Evolutionary conservation across 2,113 vertebrate species (phyloP).

Genomic region (Rhineura floridana): DNA sequence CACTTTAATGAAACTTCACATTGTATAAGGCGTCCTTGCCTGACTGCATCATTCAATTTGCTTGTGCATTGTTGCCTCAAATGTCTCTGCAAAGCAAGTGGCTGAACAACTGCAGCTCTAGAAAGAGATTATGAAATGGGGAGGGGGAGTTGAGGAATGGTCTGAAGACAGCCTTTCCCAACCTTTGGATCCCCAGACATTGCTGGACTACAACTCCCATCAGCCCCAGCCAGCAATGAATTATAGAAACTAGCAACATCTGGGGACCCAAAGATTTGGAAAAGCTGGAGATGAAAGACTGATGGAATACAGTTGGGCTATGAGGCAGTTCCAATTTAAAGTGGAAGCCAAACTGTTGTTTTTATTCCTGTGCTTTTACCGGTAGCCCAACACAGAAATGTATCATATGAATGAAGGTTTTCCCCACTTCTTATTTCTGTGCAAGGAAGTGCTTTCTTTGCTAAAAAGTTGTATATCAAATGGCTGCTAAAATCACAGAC

Average conservation of each 20-base stretch:
- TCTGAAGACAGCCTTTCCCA: no score
- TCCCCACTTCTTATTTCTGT: no score
- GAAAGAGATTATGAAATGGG: not conserved
- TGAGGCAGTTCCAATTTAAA: not conserved
- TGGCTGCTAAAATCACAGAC: not conserved
- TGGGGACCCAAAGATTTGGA: not conserved
- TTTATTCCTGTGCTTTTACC: not conserved
- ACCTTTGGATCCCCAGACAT: no score
- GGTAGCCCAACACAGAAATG: not conserved
- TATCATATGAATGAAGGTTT: not conserved
- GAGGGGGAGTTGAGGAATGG: no score
- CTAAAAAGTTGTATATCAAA: not conserved
- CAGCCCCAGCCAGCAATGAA: no score
- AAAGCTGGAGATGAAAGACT: not conserved
- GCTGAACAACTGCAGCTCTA: not conserved
- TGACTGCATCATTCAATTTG: not conserved
- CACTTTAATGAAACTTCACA: not conserved
- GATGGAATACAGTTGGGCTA: not conserved
- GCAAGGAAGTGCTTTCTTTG: not conserved
- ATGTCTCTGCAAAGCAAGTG: not conserved
- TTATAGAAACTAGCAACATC: no score
- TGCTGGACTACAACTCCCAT: no score
- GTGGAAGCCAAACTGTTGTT: not conserved
- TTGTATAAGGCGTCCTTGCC: not conserved
- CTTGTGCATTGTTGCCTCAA: not conserved